A percentile compares a stretch with the other conserved stretches of the same genome.
Evolutionary conservation across 2,888 invertebrate species (phyloP).

Genomic region (Atherix ibis): DNA sequence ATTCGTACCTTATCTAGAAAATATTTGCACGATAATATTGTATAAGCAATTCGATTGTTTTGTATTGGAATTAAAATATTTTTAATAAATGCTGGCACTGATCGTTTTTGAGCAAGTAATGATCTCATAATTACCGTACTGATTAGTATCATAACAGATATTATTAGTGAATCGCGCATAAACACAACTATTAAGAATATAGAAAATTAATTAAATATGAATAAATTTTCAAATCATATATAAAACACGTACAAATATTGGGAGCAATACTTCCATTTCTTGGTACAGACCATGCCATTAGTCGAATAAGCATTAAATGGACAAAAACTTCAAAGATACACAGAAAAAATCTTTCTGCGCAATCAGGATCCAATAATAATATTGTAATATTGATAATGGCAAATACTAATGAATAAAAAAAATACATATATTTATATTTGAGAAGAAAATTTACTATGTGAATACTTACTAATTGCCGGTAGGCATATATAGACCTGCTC

Average conservation of each 20-base stretch:
- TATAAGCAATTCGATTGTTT: constrained; percentile 11
- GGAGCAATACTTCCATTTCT: constrained; percentile 43
- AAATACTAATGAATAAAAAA: constrained; percentile 35
- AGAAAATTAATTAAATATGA: too few species aligned
- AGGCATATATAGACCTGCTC: constrained; percentile 22
- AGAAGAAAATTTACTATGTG: too few species aligned
- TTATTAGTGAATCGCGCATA: constrained; percentile 5
- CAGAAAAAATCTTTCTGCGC: constrained; percentile 39
- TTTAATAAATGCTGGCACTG: constrained; percentile 11
- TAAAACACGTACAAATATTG: constrained; percentile 41
- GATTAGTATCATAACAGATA: not conserved
- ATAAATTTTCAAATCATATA: too few species aligned
- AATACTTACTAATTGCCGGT: constrained; percentile 21
- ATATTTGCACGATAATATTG: constrained; percentile 11
- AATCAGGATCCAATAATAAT: constrained; percentile 24
- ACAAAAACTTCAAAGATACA: constrained; percentile 43
- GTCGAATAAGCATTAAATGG: constrained; percentile 42
- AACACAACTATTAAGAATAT: constrained; percentile 16
- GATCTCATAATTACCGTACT: not conserved
- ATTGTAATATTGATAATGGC: constrained; percentile 41
- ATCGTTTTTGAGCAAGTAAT: constrained; percentile 5
- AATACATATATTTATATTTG: too few species aligned
- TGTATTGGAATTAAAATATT: constrained; percentile 6
- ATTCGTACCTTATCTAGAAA: constrained; percentile 10
- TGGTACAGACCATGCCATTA: constrained; percentile 43